Conservation (phyloP, 2,113 vertebrate genomes). For the Perccottus glenii region DNA sequence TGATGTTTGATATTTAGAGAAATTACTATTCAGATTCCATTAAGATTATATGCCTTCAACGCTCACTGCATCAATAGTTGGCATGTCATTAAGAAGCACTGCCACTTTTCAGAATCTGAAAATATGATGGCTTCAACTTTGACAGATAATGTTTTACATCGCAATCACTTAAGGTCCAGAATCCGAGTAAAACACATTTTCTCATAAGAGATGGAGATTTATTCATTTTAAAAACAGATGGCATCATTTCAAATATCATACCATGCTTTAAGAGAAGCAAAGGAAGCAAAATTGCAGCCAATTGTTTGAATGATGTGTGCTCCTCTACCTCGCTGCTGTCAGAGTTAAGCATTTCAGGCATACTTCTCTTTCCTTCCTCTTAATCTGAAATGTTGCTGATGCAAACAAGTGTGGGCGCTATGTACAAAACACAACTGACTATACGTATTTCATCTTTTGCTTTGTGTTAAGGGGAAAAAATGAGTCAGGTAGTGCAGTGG, state of each 20-base stretch:
- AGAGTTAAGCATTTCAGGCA: slow-evolving; percentile 9
- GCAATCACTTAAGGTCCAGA: neutral
- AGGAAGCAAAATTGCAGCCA: slow-evolving; percentile 4
- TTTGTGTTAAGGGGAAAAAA: neutral
- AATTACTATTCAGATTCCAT: slow-evolving; percentile 22
- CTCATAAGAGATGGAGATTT: slow-evolving; percentile 4
- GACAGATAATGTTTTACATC: slow-evolving; percentile 1
- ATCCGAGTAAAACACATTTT: neutral
- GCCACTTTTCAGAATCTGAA: slow-evolving; percentile 17
- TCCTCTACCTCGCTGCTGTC: neutral
- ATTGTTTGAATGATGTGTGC: neutral
- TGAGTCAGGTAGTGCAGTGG: neutral
- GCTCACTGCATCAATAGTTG: slow-evolving; percentile 2
- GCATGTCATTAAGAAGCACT: slow-evolving; percentile 4
- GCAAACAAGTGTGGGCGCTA: slow-evolving; percentile 7
- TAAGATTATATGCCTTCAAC: slow-evolving; percentile 10
- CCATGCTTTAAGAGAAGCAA: neutral
- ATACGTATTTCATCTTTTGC: slow-evolving; percentile 3
- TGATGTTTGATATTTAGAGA: slow-evolving; percentile 21
- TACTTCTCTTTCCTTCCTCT: neutral
- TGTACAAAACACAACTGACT: slow-evolving; percentile 11
- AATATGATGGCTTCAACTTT: slow-evolving; percentile 12
- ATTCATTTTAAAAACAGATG: slow-evolving; percentile 17
- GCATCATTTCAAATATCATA: slow-evolving; percentile 8
- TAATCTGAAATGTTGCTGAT: slow-evolving; percentile 9